Conservation (phyloP, 2,797 vertebrate genomes). For the Sebastes vulpes region DNA sequence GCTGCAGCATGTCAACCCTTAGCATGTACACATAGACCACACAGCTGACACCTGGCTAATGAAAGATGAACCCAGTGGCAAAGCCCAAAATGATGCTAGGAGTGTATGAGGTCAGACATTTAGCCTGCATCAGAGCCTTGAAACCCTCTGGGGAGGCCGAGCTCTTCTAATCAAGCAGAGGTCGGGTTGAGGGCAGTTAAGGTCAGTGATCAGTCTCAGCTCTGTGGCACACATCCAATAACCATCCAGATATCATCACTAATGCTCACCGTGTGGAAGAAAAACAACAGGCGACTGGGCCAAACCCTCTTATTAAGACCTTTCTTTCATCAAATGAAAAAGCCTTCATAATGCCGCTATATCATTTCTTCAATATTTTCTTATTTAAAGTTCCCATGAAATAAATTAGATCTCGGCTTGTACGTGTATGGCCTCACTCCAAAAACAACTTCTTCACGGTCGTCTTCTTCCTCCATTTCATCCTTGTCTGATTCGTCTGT, state of each 20-base stretch:
- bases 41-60: conserved; percentile 29
- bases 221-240: conserved; percentile 19
- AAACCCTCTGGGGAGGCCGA: background rate
- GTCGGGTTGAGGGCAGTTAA: conserved; percentile 14
- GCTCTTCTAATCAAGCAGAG: conserved; percentile 23
- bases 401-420: background rate
- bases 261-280: background rate
- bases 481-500: background rate
- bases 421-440: background rate
- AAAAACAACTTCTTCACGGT: background rate
- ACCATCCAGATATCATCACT: conserved; percentile 2
- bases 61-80: conserved; percentile 24
- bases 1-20: background rate
- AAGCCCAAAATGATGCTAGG: background rate
- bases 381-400: background rate
- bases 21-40: background rate
- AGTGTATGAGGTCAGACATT: conserved; percentile 27
- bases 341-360: background rate
- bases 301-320: background rate
- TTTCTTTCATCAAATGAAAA: background rate
- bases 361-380: background rate
- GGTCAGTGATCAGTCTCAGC: conserved; percentile 18
- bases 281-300: background rate
- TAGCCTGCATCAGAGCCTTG: conserved; percentile 12
- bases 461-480: background rate